Percentiles rank a stretch among this genome's conserved stretches.
Evolutionary conservation across 1,140 invertebrate genomes (phyloP).

Genomic region (Eulimnadia texana): DNA sequence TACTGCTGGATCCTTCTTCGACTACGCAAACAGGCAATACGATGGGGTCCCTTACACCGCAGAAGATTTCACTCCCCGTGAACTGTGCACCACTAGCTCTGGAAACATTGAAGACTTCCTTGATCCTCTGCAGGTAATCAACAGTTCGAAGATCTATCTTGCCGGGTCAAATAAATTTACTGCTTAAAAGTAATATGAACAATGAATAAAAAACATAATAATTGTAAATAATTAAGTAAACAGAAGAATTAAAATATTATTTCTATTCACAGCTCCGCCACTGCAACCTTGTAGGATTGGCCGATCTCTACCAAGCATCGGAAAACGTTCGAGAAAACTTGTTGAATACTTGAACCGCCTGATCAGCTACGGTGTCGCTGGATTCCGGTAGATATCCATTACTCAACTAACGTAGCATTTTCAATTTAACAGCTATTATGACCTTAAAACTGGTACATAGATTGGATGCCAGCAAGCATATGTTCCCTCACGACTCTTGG

Average conservation of each 20-base stretch:
- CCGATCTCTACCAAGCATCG: conserved; percentile 50
- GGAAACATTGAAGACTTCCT: conserved; percentile 18
- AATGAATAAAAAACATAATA: conserved; percentile 5
- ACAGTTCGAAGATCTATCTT: not conserved
- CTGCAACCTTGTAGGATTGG: conserved; percentile 53
- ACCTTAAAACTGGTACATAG: conserved; percentile 6
- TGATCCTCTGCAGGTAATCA: not conserved
- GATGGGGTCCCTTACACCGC: conserved; percentile 36
- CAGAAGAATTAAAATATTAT: not conserved
- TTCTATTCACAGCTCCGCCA: conserved; percentile 33
- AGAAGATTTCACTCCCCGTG: conserved; percentile 26
- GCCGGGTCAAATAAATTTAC: not conserved
- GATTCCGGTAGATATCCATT: conserved; percentile 34
- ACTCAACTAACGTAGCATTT: not conserved
- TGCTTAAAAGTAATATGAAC: conserved; percentile 29
- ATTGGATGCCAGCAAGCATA: conserved; percentile 31
- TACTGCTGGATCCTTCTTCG: conserved; percentile 36
- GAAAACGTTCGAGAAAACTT: conserved; percentile 49
- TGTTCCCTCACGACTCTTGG: no score
- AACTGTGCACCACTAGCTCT: conserved; percentile 23
- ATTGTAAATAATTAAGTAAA: not conserved
- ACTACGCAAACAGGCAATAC: conserved; percentile 25
- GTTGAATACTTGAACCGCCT: conserved; percentile 52
- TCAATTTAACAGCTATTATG: not conserved
- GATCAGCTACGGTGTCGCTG: conserved; percentile 62